phyloP scores from a whole-genome alignment of 2,888 invertebrate species.

The Sylvicola cinctus region DNA sequence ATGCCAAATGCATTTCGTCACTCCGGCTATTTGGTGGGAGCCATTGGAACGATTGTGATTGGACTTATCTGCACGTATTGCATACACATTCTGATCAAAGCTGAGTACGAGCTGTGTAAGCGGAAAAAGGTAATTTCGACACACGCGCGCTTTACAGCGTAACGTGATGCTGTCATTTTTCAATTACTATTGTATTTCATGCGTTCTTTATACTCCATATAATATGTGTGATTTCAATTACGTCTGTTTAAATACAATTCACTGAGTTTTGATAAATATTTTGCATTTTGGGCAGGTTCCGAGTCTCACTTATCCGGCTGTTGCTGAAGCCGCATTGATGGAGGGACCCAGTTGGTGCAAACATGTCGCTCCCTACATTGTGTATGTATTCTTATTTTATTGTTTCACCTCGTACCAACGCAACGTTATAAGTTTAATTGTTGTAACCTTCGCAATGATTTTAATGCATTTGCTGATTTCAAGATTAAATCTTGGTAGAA shows the following conservation, averaged over 20 bases:
- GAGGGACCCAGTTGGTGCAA: constrained; percentile 47
- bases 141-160: no score
- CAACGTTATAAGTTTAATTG: no score
- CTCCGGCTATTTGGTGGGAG: constrained; percentile 42
- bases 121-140: constrained; percentile 22
- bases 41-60: constrained; percentile 60
- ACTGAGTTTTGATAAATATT: no score
- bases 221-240: not conserved
- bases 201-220: no score
- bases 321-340: constrained; percentile 57
- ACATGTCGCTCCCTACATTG: constrained; percentile 34
- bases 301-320: constrained; percentile 64
- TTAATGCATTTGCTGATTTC: not conserved
- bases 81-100: constrained; percentile 58
- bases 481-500: no score
- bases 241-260: no score
- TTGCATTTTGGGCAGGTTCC: constrained; percentile 29
- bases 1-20: constrained; percentile 55
- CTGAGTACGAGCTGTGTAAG: constrained; percentile 37
- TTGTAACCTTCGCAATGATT: not conserved
- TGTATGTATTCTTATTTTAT: constrained; percentile 13
- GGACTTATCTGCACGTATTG: constrained; percentile 85
- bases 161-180: no score
- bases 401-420: no score
- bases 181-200: not conserved